Evolutionary conservation across 2,113 vertebrate genomes (phyloP), one percentile per base, ranked within the genome.

Genomic region (Fulica atra): DNA sequence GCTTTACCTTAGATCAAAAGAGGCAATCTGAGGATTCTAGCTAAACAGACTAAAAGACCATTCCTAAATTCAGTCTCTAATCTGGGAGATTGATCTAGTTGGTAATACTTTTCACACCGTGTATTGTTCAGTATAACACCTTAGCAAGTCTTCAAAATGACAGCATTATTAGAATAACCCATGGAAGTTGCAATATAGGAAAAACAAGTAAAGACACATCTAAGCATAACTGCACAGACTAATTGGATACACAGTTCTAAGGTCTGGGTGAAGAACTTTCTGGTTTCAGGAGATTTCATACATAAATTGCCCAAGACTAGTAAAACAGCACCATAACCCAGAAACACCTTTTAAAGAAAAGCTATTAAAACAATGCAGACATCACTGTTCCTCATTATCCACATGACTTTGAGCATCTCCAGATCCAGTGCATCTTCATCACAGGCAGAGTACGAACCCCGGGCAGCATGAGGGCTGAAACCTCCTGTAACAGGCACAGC

Each of bases 281-380:
- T 72, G 11, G 12, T 4, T 77, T 77, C 53, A 69, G 26, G 38
- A 54, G 13, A 73, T 78, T 81, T 70, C 36, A 54, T 2, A 69
- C 1, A 28, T 8, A 13, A 81, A 59, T 25, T 60, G 36, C 16
- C 59, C 3, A 12, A 73, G 38, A 57, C 16, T 5, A 77, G 18
- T 8, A 53, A 57, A 42, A 42, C 17, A 70, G 8, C 8, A 38
- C 63, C 44, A 25, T 6, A 81, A 77, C 26, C 15, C 50, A 80
- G 29, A 68, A 69, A 61, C 8, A 65, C 4, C 33, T 82, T 46
- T 16, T 2, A 4, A 35, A 66, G n/a, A 36, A 51, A 16, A 8
- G 20, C 17, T 35, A 44, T 10, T 4, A 4, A 40, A 68, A 57
- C 13, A 4, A 51, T 12, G 36, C 0, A 0, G 14, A n/a, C 2